Evolutionary conservation across 2,797 vertebrate species (phyloP).

Genomic region (Pangasius larnaudii): DNA sequence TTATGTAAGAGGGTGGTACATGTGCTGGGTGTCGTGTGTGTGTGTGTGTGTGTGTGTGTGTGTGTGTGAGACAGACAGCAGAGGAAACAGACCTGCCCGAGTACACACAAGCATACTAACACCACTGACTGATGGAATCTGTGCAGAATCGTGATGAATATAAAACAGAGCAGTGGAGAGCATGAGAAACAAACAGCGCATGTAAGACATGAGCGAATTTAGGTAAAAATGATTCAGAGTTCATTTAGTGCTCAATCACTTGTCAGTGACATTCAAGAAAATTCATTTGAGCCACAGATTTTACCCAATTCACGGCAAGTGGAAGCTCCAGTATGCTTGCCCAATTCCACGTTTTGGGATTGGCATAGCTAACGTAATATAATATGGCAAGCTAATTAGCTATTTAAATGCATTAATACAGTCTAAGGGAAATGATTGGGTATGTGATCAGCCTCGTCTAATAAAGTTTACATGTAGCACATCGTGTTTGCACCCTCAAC

Average conservation of each 20-base stretch:
- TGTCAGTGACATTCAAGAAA: background rate
- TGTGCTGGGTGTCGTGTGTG: background rate
- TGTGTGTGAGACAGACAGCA: background rate
- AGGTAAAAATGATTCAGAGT: background rate
- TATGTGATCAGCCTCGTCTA: background rate
- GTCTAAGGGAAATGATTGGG: background rate
- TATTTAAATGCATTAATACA: background rate
- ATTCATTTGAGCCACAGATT: background rate
- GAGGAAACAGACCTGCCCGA: background rate
- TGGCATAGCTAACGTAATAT: background rate
- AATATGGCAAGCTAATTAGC: background rate
- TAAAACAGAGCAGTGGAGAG: background rate
- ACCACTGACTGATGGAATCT: background rate
- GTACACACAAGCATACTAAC: background rate
- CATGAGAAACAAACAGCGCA: background rate
- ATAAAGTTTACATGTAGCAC: too few species aligned
- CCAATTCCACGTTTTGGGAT: background rate
- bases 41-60: background rate
- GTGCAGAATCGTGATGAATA: constrained; percentile 17
- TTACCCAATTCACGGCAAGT: background rate
- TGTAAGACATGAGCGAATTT: background rate
- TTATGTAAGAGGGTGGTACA: constrained; percentile 39
- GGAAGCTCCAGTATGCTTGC: background rate
- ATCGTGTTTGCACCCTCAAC: too few species aligned
- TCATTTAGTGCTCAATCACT: background rate